Evolutionary conservation across 2,797 vertebrate species (phyloP).

Genomic region (Mormyrus hasselquistii): DNA sequence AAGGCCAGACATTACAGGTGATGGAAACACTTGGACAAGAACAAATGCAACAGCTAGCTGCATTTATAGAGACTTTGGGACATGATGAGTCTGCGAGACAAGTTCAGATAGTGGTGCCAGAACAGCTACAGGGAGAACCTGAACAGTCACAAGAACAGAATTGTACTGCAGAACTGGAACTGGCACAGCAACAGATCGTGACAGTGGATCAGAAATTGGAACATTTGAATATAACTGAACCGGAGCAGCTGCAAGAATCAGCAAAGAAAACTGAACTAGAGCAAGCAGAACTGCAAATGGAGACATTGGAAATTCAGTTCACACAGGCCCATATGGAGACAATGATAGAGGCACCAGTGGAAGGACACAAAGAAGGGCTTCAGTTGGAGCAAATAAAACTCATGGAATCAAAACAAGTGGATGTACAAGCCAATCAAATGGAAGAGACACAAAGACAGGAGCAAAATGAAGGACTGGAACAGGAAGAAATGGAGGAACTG

Average conservation of each 20-base stretch:
- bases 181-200: constrained; percentile 40
- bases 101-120: constrained; percentile 56
- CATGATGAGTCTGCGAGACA: constrained; percentile 69
- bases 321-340: constrained; percentile 27
- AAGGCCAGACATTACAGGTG: constrained; percentile 53
- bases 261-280: constrained; percentile 13
- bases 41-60: constrained; percentile 56
- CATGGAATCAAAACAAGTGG: constrained; percentile 55
- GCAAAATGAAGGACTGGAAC: constrained; percentile 31
- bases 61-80: constrained; percentile 61
- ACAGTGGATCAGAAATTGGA: constrained; percentile 38
- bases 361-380: not conserved
- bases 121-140: constrained; percentile 53
- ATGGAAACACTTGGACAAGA: constrained; percentile 67
- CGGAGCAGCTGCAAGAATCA: constrained; percentile 4
- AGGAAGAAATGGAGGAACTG: constrained; percentile 45
- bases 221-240: constrained; percentile 33
- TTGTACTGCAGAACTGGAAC: constrained; percentile 23
- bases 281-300: constrained; percentile 16
- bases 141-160: constrained; percentile 42
- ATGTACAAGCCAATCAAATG: constrained; percentile 37
- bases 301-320: constrained; percentile 24
- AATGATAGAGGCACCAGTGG: not conserved
- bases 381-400: constrained; percentile 42
- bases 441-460: constrained; percentile 32